Percentiles rank a stretch among this genome's conserved stretches.
Evolutionary conservation across 2,888 invertebrate species (phyloP).

Genomic region (Melanotus villosus): DNA sequence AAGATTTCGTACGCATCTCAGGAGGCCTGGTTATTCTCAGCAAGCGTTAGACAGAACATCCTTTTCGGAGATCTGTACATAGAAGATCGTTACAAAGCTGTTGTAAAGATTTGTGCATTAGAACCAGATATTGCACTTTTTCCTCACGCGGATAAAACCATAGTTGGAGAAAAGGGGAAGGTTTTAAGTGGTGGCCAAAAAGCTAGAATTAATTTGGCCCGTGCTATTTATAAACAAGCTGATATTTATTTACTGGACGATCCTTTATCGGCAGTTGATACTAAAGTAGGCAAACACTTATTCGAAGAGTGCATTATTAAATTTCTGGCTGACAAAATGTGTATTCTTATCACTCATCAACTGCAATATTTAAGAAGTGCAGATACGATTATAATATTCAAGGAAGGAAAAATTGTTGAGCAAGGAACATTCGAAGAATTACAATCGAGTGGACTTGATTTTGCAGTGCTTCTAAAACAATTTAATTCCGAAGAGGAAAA

Average conservation of each 20-base stretch:
- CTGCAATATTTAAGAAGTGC: conserved; percentile 71
- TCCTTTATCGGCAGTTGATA: conserved; percentile 87
- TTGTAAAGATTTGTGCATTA: conserved; percentile 78
- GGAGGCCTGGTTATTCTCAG: conserved; percentile 76
- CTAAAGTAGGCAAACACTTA: conserved; percentile 80
- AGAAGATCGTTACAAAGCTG: conserved; percentile 72
- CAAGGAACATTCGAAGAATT: conserved; percentile 79
- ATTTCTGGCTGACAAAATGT: conserved; percentile 72
- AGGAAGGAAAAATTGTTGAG: conserved; percentile 68
- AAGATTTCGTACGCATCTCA: conserved; percentile 73
- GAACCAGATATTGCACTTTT: conserved; percentile 81
- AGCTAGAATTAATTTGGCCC: conserved; percentile 84
- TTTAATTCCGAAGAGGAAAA: conserved; percentile 63
- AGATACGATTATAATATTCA: not conserved
- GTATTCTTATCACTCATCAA: conserved; percentile 81
- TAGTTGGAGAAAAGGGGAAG: conserved; percentile 87
- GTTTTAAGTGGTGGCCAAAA: conserved; percentile 87
- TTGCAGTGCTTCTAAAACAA: conserved; percentile 70
- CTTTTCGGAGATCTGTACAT: conserved; percentile 79
- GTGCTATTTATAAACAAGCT: conserved; percentile 79
- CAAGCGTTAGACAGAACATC: conserved; percentile 82
- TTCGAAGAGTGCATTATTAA: conserved; percentile 81
- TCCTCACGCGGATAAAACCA: conserved; percentile 81
- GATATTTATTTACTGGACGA: conserved; percentile 75
- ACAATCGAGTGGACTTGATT: conserved; percentile 79